These are phyloP conservation scores for Scatophagus argus DNA, from an alignment of 2,113 vertebrate genomes.

Conservation along the genomic window DNA sequence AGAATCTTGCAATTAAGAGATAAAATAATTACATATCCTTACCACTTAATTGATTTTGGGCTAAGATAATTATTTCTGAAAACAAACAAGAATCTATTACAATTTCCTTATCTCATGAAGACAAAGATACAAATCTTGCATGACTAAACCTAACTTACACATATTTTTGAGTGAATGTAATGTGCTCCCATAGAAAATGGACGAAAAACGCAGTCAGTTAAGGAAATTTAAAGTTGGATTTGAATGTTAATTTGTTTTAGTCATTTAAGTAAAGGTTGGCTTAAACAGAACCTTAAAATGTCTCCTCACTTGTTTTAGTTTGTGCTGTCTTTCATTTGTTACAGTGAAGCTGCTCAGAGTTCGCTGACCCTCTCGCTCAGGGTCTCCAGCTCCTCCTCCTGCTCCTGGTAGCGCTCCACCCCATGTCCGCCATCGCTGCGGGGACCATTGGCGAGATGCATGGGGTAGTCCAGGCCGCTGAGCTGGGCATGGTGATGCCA, in stretches of 20 bases:
- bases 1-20: no score
- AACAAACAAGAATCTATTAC: no score
- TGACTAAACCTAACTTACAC: neutral
- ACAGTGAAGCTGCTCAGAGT: constrained; percentile 84
- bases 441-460: constrained; percentile 83
- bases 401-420: constrained; percentile 87
- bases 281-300: neutral
- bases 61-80: no score
- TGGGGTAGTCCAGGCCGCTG: constrained; percentile 89
- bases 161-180: neutral
- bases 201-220: neutral
- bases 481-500: constrained; percentile 93
- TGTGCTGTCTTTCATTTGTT: constrained; percentile 6
- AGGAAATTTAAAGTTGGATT: neutral
- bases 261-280: neutral
- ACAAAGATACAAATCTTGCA: neutral
- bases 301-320: neutral
- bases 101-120: no score
- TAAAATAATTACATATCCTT: no score
- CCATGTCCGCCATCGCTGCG: constrained; percentile 78
- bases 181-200: neutral
- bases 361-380: constrained; percentile 96
- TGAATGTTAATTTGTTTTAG: neutral
- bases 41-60: no score
- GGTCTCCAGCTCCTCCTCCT: constrained; percentile 90